phyloP scores from a whole-genome alignment of 35 echinoderm and acorn worm species.

The Chiridota heheva region DNA sequence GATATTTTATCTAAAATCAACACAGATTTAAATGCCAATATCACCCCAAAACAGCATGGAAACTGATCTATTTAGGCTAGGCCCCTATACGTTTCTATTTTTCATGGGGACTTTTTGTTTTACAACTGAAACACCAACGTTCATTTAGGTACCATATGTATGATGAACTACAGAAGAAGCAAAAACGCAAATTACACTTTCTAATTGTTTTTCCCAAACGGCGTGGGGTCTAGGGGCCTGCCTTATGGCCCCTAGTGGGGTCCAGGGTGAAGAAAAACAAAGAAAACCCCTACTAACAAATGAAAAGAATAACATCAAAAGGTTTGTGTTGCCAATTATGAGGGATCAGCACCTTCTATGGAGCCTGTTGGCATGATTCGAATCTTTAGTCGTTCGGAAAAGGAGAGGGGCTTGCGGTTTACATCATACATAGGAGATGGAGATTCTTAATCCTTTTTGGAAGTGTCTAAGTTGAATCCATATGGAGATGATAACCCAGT shows the following conservation, averaged over 20 bases:
- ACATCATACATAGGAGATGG: constrained; percentile 41
- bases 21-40: too few relatives aligned
- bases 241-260: neutral
- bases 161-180: neutral
- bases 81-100: too few relatives aligned
- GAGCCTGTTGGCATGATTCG: constrained; percentile 20
- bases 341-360: constrained; percentile 32
- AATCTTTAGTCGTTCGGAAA: constrained; percentile 1
- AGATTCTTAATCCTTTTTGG: constrained; percentile 14
- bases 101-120: too few relatives aligned
- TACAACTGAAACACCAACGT: too few relatives aligned
- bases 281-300: neutral
- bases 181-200: too few relatives aligned
- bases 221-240: too few relatives aligned
- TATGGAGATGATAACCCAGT: constrained; percentile 1
- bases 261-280: neutral
- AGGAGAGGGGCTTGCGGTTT: neutral
- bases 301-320: neutral
- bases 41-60: too few relatives aligned
- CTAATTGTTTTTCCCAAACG: too few relatives aligned
- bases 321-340: neutral
- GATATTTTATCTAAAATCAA: too few relatives aligned
- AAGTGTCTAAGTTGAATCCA: neutral
- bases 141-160: too few relatives aligned
- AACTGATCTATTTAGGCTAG: too few relatives aligned